Evolutionary conservation across 2,113 vertebrate species (phyloP).

Genomic region (Apaloderma vittatum): DNA sequence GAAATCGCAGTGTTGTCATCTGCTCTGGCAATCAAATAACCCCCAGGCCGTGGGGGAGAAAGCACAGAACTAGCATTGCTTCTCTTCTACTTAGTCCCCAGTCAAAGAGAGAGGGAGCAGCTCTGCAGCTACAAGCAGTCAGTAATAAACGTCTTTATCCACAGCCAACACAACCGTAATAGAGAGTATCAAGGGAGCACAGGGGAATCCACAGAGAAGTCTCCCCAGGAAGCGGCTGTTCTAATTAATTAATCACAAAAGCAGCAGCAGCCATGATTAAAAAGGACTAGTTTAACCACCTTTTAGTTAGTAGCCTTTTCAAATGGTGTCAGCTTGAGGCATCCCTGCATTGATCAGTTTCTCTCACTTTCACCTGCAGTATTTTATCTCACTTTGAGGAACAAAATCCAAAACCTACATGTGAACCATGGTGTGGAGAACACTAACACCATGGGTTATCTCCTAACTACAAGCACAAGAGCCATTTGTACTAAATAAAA

Average conservation of each 20-base stretch:
- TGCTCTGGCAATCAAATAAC: background rate
- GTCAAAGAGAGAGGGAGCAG: background rate
- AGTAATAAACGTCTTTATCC: background rate
- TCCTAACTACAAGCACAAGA: background rate
- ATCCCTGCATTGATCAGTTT: background rate
- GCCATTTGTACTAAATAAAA: background rate
- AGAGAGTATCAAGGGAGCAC: background rate
- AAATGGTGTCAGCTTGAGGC: background rate
- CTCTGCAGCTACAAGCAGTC: background rate
- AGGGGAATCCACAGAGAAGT: background rate
- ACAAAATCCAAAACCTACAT: background rate
- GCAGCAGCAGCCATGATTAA: background rate
- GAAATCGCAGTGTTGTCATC: background rate
- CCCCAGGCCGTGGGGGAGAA: background rate
- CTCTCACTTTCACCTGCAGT: background rate
- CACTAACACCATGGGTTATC: background rate
- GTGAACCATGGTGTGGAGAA: background rate
- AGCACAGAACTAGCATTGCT: background rate
- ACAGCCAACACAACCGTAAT: background rate
- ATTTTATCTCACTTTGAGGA: background rate
- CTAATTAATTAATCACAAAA: constrained; percentile 37
- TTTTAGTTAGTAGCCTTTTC: background rate
- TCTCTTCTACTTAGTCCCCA: background rate
- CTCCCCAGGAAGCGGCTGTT: background rate
- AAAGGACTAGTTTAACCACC: background rate